Evolutionary conservation across 2,113 vertebrate genomes (phyloP).

Genomic region (Polyodon spathula): DNA sequence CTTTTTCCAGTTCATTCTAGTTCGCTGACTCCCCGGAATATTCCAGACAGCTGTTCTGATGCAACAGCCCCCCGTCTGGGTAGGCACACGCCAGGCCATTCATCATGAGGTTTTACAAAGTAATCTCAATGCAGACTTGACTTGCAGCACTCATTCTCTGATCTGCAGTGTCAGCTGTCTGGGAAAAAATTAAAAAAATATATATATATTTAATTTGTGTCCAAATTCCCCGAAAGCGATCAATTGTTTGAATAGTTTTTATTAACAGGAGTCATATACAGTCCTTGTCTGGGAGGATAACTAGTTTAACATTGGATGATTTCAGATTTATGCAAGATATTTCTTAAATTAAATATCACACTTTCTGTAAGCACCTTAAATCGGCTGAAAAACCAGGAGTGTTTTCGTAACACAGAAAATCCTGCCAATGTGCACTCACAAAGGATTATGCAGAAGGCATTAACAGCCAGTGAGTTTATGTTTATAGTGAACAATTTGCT

Average conservation of each 20-base stretch:
- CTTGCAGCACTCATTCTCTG: conserved; percentile 16
- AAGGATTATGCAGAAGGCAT: no score
- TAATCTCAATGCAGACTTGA: conserved; percentile 15
- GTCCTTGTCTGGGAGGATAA: no score
- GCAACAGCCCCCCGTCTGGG: conserved; percentile 16
- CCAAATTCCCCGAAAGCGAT: no score
- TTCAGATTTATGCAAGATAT: neutral
- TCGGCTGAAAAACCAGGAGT: no score
- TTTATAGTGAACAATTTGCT: no score
- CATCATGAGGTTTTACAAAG: conserved; percentile 23
- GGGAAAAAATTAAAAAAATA: no score
- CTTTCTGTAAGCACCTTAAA: conserved; percentile 6
- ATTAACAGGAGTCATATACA: neutral
- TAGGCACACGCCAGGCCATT: conserved; percentile 4
- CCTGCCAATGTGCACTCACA: no score
- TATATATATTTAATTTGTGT: no score
- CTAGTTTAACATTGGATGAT: no score
- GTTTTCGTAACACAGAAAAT: no score
- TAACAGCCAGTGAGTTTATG: neutral
- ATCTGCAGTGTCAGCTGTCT: conserved; percentile 28
- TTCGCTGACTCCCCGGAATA: conserved; percentile 5
- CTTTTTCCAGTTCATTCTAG: neutral
- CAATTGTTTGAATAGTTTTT: no score
- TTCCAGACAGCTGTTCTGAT: conserved; percentile 15
- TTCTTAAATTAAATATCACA: neutral